These are phyloP conservation scores for Acanthurus leucopareius DNA, from an alignment of 2,797 vertebrate species.

Conservation along the genomic window DNA sequence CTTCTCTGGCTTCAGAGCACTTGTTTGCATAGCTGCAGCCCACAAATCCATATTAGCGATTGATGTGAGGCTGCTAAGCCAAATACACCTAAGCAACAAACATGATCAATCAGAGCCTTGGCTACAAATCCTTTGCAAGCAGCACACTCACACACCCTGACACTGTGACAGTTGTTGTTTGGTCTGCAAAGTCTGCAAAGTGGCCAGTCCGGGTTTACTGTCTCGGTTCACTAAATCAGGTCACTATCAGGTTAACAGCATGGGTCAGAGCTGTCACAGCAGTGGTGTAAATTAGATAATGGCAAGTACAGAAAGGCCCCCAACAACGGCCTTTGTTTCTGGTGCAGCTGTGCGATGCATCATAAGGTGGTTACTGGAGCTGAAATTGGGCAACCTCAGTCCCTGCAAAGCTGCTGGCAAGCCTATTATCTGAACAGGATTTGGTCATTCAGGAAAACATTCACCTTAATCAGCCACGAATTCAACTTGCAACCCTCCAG, in stretches of 20 bases:
- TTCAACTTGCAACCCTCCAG: not conserved
- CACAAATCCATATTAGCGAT: constrained; percentile 48
- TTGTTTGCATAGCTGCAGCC: constrained; percentile 1
- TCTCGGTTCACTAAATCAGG: constrained; percentile 7
- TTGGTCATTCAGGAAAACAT: not conserved
- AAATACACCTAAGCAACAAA: constrained; percentile 46
- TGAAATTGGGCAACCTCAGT: not conserved
- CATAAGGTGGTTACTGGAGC: not conserved
- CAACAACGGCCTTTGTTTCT: not conserved
- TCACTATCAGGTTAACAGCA: constrained; percentile 45
- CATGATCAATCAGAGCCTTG: constrained; percentile 52
- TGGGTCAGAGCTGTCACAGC: constrained; percentile 28
- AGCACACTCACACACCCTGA: constrained; percentile 6
- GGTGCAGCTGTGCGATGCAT: not conserved
- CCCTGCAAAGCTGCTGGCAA: not conserved
- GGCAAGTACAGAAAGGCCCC: not conserved
- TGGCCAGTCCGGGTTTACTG: not conserved
- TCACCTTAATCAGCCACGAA: not conserved
- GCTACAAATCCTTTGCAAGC: constrained; percentile 17
- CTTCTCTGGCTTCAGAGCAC: not conserved
- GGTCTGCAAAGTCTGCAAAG: constrained; percentile 21
- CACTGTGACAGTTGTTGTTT: not conserved
- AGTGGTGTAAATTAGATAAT: constrained; percentile 34
- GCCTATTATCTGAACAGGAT: constrained; percentile 1
- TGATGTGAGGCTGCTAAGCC: constrained; percentile 27